Base-by-base conservation (phyloP, 2,888 invertebrate genomes). In the Diloba caeruleocephala region DNA sequence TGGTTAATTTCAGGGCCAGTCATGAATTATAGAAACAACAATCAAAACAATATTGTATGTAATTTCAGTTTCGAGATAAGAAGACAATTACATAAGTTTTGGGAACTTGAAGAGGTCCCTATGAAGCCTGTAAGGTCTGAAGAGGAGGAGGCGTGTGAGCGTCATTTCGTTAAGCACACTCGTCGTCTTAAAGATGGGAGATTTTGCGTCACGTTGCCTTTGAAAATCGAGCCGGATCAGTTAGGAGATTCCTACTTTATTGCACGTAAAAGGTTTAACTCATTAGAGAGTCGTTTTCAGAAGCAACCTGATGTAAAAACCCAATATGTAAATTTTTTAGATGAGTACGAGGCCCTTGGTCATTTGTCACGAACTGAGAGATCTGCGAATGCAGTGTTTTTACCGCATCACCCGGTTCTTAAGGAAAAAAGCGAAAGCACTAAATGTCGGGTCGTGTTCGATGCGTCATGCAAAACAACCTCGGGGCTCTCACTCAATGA, bases 151-250 rank as follows among this genome's bases (percentile, higher is more conserved):
- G 37, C 29, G 0, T 37, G 45, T 2, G 45, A 45, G 23, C 21
- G 10, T 1, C 21, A 34, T 15, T 43, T 3, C n/a, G 2, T 3
- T 12, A 10, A 34, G 0, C 15, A 37, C 23, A 37, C 29, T 0
- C 14, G 23, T 7, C 31, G 38, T 12, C 0, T 8, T 36, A 6
- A 37, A 6, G 36, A 45, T 2, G 36, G 45, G 0, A 2, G 36
- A 2, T 45, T 45, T 45, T 45, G 45, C 36, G 29, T 45, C 36
- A 44, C 3, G 12, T 34, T 44, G 34, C 43, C 26, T 26, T 44
- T 44, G 1, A 15, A n/a, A 0, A 25, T 26, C 13, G 25, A 44
- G 0, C 43, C 43, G 4, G 0, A 26, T 33, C 1, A 17, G 0
- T 9, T 34, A 19, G 39, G 29, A 3, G n/a, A 43, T 34, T 43